phyloP scores from a whole-genome alignment of 2,113 vertebrate species.

The Gobiocypris rarus region DNA sequence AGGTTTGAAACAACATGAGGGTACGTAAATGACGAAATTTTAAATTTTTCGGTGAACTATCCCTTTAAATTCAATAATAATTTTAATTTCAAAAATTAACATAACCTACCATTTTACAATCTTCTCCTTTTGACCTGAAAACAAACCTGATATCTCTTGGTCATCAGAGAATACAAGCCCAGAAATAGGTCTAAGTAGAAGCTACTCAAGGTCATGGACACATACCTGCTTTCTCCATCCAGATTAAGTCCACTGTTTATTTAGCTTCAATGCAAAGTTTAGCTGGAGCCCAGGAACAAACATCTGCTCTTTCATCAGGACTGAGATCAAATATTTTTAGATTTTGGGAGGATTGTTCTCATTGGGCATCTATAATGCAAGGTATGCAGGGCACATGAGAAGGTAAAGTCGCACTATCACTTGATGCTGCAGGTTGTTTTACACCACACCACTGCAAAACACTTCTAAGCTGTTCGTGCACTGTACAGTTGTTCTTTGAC shows the following conservation, averaged over 20 bases:
- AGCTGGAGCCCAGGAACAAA: background rate
- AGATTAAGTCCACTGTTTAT: background rate
- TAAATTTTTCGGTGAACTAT: no score
- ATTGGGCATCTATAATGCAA: conserved; percentile 54
- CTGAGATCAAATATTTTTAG: conserved; percentile 12
- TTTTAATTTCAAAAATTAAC: background rate
- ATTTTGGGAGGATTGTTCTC: conserved; percentile 16
- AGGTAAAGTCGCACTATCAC: conserved; percentile 49
- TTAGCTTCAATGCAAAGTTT: background rate
- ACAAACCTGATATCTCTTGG: conserved; percentile 46
- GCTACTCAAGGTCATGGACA: conserved; percentile 53
- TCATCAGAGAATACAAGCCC: conserved; percentile 53
- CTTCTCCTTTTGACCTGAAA: conserved; percentile 19
- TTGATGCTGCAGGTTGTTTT: conserved; percentile 56
- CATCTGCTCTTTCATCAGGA: background rate
- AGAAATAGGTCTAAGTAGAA: conserved; percentile 56
- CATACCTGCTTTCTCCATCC: conserved; percentile 20
- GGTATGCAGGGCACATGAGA: conserved; percentile 50
- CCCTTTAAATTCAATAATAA: background rate
- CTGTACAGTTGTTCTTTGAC: conserved; percentile 39
- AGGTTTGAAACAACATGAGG: no score
- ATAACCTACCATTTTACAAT: conserved; percentile 7
- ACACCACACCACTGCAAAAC: conserved; percentile 42
- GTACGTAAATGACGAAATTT: no score
- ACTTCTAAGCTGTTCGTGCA: conserved; percentile 43